These are phyloP conservation scores for Psophia crepitans DNA, from an alignment of 2,113 vertebrate genomes.

Conservation along the genomic window DNA sequence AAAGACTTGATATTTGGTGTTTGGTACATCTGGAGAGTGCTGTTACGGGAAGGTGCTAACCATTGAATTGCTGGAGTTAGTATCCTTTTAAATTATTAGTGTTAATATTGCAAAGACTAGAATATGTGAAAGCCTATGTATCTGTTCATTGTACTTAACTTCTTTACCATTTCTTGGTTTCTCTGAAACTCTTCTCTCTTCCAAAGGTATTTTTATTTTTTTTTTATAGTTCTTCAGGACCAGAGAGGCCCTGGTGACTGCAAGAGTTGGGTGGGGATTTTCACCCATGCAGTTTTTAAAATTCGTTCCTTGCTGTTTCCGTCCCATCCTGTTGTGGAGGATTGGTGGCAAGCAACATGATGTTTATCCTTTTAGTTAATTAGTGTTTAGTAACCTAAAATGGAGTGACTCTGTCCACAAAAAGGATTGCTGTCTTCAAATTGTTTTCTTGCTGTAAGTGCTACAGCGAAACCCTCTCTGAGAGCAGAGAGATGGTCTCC, in stretches of 20 bases:
- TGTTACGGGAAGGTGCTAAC: background rate
- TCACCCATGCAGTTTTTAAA: background rate
- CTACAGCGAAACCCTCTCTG: background rate
- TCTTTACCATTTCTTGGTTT: background rate
- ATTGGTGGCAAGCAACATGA: background rate
- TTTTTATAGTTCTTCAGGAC: background rate
- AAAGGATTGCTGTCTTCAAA: background rate
- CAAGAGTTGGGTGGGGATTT: background rate
- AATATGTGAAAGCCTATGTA: background rate
- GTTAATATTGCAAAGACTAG: background rate
- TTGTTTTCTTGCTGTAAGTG: background rate
- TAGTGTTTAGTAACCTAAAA: background rate
- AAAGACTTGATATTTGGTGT: background rate
- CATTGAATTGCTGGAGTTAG: background rate
- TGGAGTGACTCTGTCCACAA: background rate
- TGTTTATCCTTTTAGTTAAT: background rate
- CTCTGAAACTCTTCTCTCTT: background rate
- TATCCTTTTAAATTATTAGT: background rate
- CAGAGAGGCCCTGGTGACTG: background rate
- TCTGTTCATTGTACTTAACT: background rate
- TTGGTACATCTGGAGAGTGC: background rate
- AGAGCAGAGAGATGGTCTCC: background rate
- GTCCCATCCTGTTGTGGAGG: background rate
- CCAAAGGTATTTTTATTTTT: background rate
- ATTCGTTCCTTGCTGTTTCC: background rate